Evolutionary conservation across 2,888 invertebrate genomes (phyloP), one percentile per base, ranked within the genome.

Genomic region (Erynnis tages): DNA sequence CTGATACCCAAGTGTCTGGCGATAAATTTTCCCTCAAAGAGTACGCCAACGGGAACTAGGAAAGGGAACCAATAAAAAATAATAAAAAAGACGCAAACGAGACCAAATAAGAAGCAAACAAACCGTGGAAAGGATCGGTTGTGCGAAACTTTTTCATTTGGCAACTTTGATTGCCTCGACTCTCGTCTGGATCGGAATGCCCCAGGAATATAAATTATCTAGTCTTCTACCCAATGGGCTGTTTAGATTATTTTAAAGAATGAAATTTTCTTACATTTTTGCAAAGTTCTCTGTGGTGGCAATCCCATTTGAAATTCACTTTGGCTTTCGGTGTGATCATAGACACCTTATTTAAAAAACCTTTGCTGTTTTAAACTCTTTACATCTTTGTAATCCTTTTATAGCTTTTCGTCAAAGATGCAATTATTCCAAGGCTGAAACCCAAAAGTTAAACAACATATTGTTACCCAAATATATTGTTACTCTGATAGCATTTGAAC

Each of bases 141-240:
- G 60, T 57, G 64, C 59, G 53, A 59, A 76, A 77, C 70, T 79
- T 79, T 77, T 77, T 76, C 75, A 79, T 79, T 77, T 70, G 73
- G 69, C 61, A 82, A 82, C 69, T 83, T 82, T 77, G 81, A 83
- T 84, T 80, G 78, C 69, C 64, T 70, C 53, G 44, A 13, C 23
- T 48, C 61, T 53, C 54, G 61, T 57, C 48, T 54, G 48, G 54
- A 54, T 56, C 44, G 57, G 65, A 58, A 56, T 65, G 67, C 69
- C 58, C 56, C 53, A 46, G 61, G 75, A 77, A 78, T 82, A 75
- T 69, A 71, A 79, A 79, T 73, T 69, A 69, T 65, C 61, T 59
- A 35, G 41, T 34, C 61, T 59, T n/a, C 16, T 17, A 41, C 27
- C 55, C 57, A 56, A 61, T 56, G 43, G 56, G 61, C 54, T 63